Conservation (phyloP, 2,888 invertebrate species). For the Apodemia duryi region DNA sequence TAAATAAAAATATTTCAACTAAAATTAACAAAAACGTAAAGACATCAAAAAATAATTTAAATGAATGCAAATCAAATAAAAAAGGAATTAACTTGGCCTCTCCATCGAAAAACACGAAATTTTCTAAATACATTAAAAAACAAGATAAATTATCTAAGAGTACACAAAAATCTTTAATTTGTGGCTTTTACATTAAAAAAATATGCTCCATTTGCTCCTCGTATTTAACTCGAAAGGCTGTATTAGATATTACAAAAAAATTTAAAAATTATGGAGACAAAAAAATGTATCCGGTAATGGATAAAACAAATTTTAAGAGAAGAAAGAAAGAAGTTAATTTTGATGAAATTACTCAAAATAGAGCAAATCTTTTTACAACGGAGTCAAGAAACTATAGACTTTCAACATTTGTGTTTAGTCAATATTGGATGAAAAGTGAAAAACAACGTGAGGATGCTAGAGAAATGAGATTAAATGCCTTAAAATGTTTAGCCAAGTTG, state of each 20-base stretch:
- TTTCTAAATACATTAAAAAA: not conserved
- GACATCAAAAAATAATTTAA: not conserved
- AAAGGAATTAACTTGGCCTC: not conserved
- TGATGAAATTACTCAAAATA: not conserved
- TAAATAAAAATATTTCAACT: not conserved
- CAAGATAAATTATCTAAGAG: not conserved
- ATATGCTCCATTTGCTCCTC: not conserved
- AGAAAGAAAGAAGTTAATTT: not conserved
- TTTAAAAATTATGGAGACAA: not conserved
- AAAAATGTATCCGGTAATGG: not conserved
- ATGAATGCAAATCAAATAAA: not conserved
- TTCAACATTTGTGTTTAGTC: not conserved
- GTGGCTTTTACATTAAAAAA: not conserved
- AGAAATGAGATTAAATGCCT: not conserved
- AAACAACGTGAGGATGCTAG: not conserved
- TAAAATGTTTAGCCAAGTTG: not conserved
- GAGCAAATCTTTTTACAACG: not conserved
- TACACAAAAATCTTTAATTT: not conserved
- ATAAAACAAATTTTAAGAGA: not conserved
- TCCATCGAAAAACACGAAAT: not conserved
- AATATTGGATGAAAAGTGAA: not conserved
- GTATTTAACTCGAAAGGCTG: not conserved
- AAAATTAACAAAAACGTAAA: not conserved
- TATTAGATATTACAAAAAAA: not conserved
- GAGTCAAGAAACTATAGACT: not conserved